Evolutionary conservation across 2,888 invertebrate species (phyloP), one percentile per base, ranked within the genome.

Genomic region (Ormyrus nitidulus): DNA sequence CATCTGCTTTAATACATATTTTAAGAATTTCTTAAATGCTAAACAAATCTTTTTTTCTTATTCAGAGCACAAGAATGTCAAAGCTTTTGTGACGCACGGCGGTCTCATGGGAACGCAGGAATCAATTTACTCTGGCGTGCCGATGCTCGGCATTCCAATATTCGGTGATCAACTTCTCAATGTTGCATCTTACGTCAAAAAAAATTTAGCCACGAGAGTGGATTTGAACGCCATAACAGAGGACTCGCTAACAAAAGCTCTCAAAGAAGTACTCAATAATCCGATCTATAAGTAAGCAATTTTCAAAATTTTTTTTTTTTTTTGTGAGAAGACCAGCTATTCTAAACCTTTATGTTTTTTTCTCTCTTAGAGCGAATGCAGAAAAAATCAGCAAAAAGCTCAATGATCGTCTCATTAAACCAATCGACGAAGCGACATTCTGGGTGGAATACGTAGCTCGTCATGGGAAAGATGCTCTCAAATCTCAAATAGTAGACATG

Each of bases 391-490:
- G 62, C 2, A 19, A 64, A 65, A 34, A 69, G n/a, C 84, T 84
- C 58, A 62, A 90, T 54, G 93, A 93, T 85, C 92, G 94, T 0
- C 93, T 92, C 0, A 88, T 93, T 81, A 88, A 92, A 5, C 93
- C 94, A 0, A 90, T 94, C 48, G 92, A 93, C 46, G 93, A 93
- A 8, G 92, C 95, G 6, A 90, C 93, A 8, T 93, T 93, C 90
- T 95, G 94, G 95, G 92, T 94, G 46, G 94, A 95, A 86, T 93
- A 94, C 86, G 93, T 94, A 1, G 93, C 89, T 9, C 86, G 91
- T 58, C 89, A 92, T 82, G 91, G 91, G 0, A 59, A 69, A 19
- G 44, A 71, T 34, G 88, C 91, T 79, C 83, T 92, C 51, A 91
- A 91, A 79, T 91, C 92, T 0, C 85, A 89, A 5, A 90, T 90